A percentile compares a stretch with the other conserved stretches of the same genome.
These are phyloP conservation scores for Halcyon badia DNA, from an alignment of 2,797 vertebrate genomes.

Conservation along the genomic window DNA sequence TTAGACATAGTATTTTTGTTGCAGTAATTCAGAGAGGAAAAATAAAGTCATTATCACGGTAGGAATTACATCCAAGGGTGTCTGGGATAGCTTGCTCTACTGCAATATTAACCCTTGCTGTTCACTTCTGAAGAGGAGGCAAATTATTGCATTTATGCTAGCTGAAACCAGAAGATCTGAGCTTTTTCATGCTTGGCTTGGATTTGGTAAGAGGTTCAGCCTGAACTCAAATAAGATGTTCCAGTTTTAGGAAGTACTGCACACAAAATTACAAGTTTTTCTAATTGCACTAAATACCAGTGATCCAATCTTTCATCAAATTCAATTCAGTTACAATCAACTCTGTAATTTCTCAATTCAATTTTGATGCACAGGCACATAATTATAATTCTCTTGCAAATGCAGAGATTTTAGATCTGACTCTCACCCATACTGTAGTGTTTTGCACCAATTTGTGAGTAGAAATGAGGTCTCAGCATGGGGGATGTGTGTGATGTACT, in stretches of 20 bases:
- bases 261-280: conserved; percentile 29
- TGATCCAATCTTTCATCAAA: not conserved
- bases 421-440: not conserved
- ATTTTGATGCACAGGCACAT: not conserved
- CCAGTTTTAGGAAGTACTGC: not conserved
- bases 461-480: not conserved
- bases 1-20: not conserved
- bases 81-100: not conserved
- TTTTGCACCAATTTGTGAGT: not conserved
- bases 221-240: not conserved
- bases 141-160: not conserved
- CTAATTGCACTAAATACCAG: conserved; percentile 5
- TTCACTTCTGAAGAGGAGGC: not conserved
- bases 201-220: not conserved
- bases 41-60: not conserved
- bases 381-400: not conserved
- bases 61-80: not conserved
- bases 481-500: not conserved
- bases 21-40: not conserved
- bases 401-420: not conserved
- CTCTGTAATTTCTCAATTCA: not conserved
- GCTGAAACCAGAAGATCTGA: not conserved
- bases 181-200: not conserved
- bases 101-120: not conserved
- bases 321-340: not conserved